A percentile compares a stretch with the other conserved stretches of the same genome.
Conservation (phyloP, 1,140 invertebrate genomes). For the Pseudomyrmex gracilis region DNA sequence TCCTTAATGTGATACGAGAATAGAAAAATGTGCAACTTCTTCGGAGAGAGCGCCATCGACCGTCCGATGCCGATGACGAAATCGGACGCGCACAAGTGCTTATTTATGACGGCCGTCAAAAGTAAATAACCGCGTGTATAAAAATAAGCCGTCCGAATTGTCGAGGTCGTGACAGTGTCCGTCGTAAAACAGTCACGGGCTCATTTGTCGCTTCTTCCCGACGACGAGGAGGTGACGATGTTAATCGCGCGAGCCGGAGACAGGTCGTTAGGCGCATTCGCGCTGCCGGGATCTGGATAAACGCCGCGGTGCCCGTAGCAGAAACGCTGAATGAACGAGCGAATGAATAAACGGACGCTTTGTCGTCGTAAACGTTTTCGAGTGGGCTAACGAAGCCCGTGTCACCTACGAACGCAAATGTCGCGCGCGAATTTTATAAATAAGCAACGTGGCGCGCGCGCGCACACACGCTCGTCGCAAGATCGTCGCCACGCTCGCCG, state of each 20-base stretch:
- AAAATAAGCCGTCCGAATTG: slow-evolving; percentile 66
- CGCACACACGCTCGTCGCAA: background rate
- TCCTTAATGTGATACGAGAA: background rate
- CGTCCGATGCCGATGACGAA: slow-evolving; percentile 16
- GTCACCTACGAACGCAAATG: background rate
- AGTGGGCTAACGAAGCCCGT: slow-evolving; percentile 37
- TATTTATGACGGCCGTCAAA: slow-evolving; percentile 52
- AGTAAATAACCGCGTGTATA: slow-evolving; percentile 41
- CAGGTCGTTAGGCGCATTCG: slow-evolving; percentile 56
- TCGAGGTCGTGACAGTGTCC: slow-evolving; percentile 54
- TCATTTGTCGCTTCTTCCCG: slow-evolving; percentile 23
- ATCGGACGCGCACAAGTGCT: background rate
- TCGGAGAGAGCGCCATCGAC: background rate
- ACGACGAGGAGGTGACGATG: slow-evolving; percentile 40
- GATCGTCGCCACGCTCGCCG: background rate
- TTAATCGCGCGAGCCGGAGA: slow-evolving; percentile 59
- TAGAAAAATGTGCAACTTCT: background rate
- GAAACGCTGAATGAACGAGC: slow-evolving; percentile 57
- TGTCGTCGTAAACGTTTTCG: slow-evolving; percentile 26
- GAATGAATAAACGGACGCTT: slow-evolving; percentile 51
- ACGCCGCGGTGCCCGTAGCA: slow-evolving; percentile 18
- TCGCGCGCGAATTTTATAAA: slow-evolving; percentile 50
- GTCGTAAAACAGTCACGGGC: slow-evolving; percentile 40
- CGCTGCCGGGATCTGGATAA: slow-evolving; percentile 42
- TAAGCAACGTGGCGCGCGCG: slow-evolving; percentile 22